These are phyloP conservation scores for Agrochola macilenta DNA, from an alignment of 2,888 invertebrate species.

Conservation along the genomic window DNA sequence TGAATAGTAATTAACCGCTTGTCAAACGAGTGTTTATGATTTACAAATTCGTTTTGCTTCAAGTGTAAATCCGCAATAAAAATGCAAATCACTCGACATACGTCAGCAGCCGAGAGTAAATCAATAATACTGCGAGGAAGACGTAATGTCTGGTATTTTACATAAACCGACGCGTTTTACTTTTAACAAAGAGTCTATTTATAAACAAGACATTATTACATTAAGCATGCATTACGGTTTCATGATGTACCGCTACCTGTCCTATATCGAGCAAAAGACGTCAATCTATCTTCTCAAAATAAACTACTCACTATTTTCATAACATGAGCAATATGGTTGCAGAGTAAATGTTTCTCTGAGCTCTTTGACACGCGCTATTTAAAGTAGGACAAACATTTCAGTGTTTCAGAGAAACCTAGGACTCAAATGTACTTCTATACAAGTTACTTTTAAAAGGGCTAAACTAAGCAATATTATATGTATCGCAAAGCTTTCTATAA, in stretches of 20 bases:
- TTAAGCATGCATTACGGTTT: slow-evolving; percentile 42
- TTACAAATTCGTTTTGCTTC: slow-evolving; percentile 32
- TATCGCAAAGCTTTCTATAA: not conserved
- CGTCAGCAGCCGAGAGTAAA: slow-evolving; percentile 35
- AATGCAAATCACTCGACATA: slow-evolving; percentile 48
- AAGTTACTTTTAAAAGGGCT: not conserved
- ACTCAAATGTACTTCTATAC: not conserved
- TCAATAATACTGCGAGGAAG: slow-evolving; percentile 36
- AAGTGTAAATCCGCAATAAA: slow-evolving; percentile 54
- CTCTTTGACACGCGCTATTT: slow-evolving; percentile 1
- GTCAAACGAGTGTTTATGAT: slow-evolving; percentile 36
- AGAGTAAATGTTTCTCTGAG: slow-evolving; percentile 16
- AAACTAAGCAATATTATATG: not conserved
- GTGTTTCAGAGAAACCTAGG: not conserved
- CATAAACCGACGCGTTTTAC: slow-evolving; percentile 34
- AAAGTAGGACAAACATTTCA: slow-evolving; percentile 8
- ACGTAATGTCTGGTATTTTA: slow-evolving; percentile 41
- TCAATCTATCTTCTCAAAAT: slow-evolving; percentile 46
- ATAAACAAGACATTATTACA: slow-evolving; percentile 45
- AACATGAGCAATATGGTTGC: slow-evolving; percentile 8
- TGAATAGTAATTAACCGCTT: slow-evolving; percentile 37
- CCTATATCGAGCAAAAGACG: slow-evolving; percentile 49
- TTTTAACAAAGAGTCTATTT: slow-evolving; percentile 36
- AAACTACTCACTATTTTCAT: slow-evolving; percentile 38
- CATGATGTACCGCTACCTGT: slow-evolving; percentile 48